Evolutionary conservation across 2,113 vertebrate species (phyloP).

Genomic region (Xyrauchen texanus): DNA sequence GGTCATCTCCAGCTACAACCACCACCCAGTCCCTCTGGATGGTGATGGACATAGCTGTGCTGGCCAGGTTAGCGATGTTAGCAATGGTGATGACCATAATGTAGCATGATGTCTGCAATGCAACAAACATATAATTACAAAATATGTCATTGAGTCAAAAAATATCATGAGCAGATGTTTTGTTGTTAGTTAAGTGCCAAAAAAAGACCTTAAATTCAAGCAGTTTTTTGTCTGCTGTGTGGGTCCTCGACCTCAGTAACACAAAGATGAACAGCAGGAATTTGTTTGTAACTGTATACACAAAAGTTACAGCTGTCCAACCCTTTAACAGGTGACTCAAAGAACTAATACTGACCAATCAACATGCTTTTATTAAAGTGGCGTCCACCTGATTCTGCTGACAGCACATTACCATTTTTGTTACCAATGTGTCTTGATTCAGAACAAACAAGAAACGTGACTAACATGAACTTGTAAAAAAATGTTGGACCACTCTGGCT

Average conservation of each 20-base stretch:
- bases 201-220: background rate
- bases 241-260: background rate
- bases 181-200: background rate
- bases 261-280: background rate
- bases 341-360: slow-evolving; percentile 18
- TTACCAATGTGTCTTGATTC: slow-evolving; percentile 58
- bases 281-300: slow-evolving; percentile 22
- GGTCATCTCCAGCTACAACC: slow-evolving; percentile 93
- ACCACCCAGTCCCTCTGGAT: slow-evolving; percentile 99
- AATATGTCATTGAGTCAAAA: background rate
- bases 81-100: slow-evolving; percentile 94
- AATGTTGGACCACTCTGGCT: background rate
- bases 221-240: background rate
- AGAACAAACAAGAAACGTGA: slow-evolving; percentile 1
- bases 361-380: slow-evolving; percentile 56
- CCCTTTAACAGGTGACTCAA: background rate
- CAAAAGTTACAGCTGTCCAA: slow-evolving; percentile 14
- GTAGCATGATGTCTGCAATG: slow-evolving; percentile 87
- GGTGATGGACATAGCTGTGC: slow-evolving; percentile 92
- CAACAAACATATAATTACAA: background rate
- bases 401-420: slow-evolving; percentile 51
- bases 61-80: slow-evolving; percentile 95
- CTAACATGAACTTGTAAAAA: background rate
- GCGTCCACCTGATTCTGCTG: slow-evolving; percentile 62
- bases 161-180: background rate